These are phyloP conservation scores for Danaus plexippus DNA, from an alignment of 1,140 invertebrate genomes.

Conservation along the genomic window DNA sequence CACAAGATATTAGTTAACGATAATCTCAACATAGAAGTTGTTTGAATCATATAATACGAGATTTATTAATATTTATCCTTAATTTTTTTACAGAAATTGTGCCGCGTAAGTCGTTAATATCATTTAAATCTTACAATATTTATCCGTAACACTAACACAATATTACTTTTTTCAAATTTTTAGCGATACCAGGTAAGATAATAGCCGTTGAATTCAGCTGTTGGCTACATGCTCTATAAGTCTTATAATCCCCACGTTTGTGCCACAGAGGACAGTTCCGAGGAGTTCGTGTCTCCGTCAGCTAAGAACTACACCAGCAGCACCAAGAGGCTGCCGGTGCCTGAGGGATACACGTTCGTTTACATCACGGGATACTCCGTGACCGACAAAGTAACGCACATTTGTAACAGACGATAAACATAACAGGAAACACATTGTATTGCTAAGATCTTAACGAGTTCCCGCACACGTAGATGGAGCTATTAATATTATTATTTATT, in stretches of 20 bases:
- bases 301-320: conserved; percentile 29
- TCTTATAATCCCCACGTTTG: too few species aligned
- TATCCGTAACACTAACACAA: too few species aligned
- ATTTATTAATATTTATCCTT: conserved; percentile 4
- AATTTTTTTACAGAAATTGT: conserved; percentile 34
- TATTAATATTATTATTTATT: not conserved
- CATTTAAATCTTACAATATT: conserved; percentile 2
- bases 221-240: too few species aligned
- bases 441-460: not conserved
- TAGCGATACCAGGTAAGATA: conserved; percentile 30
- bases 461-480: conserved; percentile 1
- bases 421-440: not conserved
- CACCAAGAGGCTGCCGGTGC: conserved; percentile 21
- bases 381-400: not conserved
- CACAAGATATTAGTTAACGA: too few species aligned
- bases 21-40: too few species aligned
- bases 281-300: not conserved
- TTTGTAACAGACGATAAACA: too few species aligned
- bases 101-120: conserved; percentile 26
- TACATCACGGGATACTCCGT: conserved; percentile 11
- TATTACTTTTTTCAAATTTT: conserved; percentile 10
- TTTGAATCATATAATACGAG: too few species aligned
- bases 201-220: too few species aligned
- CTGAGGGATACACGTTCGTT: conserved; percentile 23
- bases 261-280: too few species aligned